Percentiles rank a stretch among this genome's conserved stretches.
Conservation (phyloP, 1,140 invertebrate genomes). For the Caenorhabditis latens region DNA sequence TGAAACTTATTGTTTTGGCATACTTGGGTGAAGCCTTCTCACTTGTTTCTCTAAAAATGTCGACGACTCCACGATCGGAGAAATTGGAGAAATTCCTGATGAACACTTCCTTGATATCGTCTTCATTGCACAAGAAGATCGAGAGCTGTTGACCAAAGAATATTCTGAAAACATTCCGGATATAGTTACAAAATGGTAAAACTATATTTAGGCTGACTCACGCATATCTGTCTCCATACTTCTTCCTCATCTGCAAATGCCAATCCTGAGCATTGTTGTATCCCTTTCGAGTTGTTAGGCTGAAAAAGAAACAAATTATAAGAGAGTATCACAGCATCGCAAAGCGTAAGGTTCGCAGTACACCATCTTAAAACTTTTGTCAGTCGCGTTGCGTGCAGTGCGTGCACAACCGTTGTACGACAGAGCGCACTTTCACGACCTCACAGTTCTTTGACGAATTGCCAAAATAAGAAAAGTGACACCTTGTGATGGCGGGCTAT, state of each 20-base stretch:
- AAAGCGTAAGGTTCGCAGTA: no score
- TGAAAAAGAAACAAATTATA: no score
- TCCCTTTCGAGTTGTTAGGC: background rate
- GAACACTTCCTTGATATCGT: constrained; percentile 42
- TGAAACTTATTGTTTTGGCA: background rate
- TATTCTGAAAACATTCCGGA: background rate
- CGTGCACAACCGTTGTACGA: no score
- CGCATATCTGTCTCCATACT: constrained; percentile 7
- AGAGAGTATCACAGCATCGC: no score
- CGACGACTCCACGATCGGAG: background rate
- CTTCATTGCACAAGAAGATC: constrained; percentile 12
- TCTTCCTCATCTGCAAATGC: background rate
- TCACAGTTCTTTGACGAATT: no score
- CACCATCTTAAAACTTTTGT: no score
- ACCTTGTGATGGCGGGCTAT: no score
- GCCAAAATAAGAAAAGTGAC: no score
- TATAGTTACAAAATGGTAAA: background rate
- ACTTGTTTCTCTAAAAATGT: constrained; percentile 19
- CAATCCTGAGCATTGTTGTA: constrained; percentile 20
- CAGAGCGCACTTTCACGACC: no score
- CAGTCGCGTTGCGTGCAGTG: no score
- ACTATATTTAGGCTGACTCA: no score
- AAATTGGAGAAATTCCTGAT: constrained; percentile 57
- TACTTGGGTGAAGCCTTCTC: background rate
- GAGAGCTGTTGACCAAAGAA: background rate